These are phyloP conservation scores for Dreissena polymorpha DNA, from an alignment of 1,140 invertebrate species.

Conservation along the genomic window DNA sequence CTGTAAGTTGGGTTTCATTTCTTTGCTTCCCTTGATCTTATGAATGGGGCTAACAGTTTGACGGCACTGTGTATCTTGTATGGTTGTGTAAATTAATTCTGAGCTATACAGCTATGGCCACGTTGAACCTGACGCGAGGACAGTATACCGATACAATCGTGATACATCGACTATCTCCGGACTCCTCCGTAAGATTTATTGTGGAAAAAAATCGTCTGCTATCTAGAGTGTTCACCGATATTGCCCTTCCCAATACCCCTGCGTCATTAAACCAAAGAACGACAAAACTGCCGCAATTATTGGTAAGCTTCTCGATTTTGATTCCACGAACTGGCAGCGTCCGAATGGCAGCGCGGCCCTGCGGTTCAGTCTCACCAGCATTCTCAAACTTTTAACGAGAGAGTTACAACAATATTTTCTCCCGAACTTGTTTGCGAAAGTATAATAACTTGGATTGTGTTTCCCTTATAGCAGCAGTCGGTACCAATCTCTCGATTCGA, in stretches of 20 bases:
- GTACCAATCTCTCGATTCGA: too few relatives aligned
- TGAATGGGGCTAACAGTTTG: constrained; percentile 43
- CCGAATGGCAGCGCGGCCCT: not conserved
- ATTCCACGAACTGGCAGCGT: constrained; percentile 14
- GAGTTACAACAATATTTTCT: too few relatives aligned
- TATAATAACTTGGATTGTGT: too few relatives aligned
- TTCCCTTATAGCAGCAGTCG: too few relatives aligned
- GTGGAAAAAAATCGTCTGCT: not conserved
- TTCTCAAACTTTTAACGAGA: too few relatives aligned
- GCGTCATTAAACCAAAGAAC: not conserved
- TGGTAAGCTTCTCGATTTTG: not conserved
- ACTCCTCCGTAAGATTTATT: too few relatives aligned
- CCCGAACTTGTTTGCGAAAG: too few relatives aligned
- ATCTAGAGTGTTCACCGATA: not conserved
- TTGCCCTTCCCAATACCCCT: not conserved
- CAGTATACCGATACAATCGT: constrained; percentile 11
- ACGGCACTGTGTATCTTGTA: constrained; percentile 22
- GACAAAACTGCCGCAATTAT: not conserved
- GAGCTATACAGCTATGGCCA: constrained; percentile 1
- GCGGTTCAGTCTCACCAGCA: not conserved
- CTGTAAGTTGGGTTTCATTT: constrained; percentile 1
- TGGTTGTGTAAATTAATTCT: not conserved
- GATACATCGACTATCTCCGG: too few relatives aligned
- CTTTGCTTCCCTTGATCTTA: constrained; percentile 48
- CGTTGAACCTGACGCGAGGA: not conserved